Evolutionary conservation across 2,113 vertebrate genomes (phyloP).

Genomic region (Platysteira castanea): DNA sequence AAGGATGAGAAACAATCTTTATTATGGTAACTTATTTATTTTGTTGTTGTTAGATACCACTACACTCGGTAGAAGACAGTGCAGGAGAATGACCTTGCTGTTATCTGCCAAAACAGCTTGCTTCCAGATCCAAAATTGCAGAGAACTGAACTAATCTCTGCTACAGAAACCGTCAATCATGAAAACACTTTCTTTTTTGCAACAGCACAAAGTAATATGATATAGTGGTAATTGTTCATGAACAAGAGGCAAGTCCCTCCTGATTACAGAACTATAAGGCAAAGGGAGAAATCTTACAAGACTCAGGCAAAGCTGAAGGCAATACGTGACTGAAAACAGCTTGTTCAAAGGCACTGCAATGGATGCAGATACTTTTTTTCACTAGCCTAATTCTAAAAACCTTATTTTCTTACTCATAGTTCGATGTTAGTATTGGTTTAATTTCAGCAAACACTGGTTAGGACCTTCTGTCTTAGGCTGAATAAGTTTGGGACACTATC

Average conservation of each 20-base stretch:
- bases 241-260: neutral
- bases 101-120: neutral
- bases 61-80: neutral
- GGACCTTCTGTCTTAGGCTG: neutral
- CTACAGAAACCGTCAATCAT: neutral
- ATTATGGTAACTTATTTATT: neutral
- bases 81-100: neutral
- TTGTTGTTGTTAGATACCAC: neutral
- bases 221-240: fast-evolving
- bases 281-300: neutral
- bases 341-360: neutral
- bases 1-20: neutral
- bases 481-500: neutral
- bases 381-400: neutral
- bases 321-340: neutral
- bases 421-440: neutral
- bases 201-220: neutral
- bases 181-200: neutral
- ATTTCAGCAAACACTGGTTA: neutral
- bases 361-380: neutral
- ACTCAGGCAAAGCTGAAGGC: neutral
- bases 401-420: neutral
- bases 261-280: neutral
- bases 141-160: neutral
- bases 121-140: neutral